Conservation (phyloP, 1,140 invertebrate species). For the Drosophila kikkawai region DNA sequence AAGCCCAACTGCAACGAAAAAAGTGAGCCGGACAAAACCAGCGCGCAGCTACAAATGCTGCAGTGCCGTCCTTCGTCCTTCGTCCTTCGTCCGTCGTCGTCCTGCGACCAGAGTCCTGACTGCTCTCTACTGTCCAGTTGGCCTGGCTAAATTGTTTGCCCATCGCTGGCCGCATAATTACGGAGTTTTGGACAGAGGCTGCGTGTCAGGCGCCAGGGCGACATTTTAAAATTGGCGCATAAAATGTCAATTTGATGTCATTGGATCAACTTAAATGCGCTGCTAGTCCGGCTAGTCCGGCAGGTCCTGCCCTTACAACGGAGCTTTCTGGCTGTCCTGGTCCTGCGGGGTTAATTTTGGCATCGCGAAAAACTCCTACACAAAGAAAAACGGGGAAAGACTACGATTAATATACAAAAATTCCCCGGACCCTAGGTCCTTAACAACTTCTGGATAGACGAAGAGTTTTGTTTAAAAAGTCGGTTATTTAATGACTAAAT, state of each 20-base stretch:
- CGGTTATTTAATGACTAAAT: no score
- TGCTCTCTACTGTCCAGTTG: constrained; percentile 6
- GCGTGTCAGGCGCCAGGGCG: constrained; percentile 54
- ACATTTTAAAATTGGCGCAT: constrained; percentile 81
- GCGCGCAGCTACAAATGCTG: constrained; percentile 39
- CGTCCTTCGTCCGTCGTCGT: constrained; percentile 10
- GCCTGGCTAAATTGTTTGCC: constrained; percentile 71
- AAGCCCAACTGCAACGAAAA: constrained; percentile 46
- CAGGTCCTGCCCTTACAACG: constrained; percentile 40
- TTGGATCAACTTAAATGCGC: constrained; percentile 81
- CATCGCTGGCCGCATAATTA: constrained; percentile 75
- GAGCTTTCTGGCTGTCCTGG: constrained; percentile 50
- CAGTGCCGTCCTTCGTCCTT: constrained; percentile 13
- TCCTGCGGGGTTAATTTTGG: constrained; percentile 74
- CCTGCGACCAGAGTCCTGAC: background rate
- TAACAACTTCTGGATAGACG: no score
- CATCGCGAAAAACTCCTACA: constrained; percentile 57
- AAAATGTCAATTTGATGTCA: constrained; percentile 83
- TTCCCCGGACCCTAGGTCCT: no score
- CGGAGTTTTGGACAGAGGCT: constrained; percentile 54
- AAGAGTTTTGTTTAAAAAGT: no score
- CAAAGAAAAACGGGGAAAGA: background rate
- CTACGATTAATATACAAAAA: background rate
- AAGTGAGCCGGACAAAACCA: constrained; percentile 39
- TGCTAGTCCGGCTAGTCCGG: constrained; percentile 46